Evolutionary conservation across 2,888 invertebrate genomes (phyloP).

Genomic region (Podotricha telesiphe): DNA sequence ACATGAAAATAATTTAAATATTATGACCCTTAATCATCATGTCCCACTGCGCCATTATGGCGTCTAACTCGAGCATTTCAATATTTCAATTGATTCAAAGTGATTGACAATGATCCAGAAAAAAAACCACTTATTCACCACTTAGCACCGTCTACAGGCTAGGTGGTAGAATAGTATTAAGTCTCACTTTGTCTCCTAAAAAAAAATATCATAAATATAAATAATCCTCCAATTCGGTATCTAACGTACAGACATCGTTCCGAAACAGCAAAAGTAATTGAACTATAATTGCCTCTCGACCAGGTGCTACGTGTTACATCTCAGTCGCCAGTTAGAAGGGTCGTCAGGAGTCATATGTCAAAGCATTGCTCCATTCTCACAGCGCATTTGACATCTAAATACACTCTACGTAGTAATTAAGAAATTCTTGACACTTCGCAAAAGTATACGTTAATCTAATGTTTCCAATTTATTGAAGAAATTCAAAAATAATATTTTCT

Average conservation of each 20-base stretch:
- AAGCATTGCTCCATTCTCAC: neutral
- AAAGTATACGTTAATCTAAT: neutral
- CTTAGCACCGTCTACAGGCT: too few relatives aligned
- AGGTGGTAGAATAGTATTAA: too few relatives aligned
- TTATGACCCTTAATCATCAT: too few relatives aligned
- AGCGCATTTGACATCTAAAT: slow-evolving; percentile 2
- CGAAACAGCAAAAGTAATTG: neutral
- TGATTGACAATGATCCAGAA: too few relatives aligned
- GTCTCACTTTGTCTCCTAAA: too few relatives aligned
- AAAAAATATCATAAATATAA: too few relatives aligned
- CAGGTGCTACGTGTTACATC: neutral
- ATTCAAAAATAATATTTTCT: too few relatives aligned
- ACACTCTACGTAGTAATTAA: neutral
- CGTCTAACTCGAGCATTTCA: too few relatives aligned
- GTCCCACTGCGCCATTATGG: too few relatives aligned
- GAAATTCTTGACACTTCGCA: neutral
- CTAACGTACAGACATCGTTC: neutral
- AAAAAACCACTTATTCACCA: too few relatives aligned
- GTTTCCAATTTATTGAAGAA: neutral
- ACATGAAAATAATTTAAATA: too few relatives aligned
- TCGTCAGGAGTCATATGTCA: neutral
- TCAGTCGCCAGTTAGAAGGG: neutral
- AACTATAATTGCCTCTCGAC: neutral
- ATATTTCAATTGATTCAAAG: too few relatives aligned
- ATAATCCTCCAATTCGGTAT: neutral